Evolutionary conservation across 92 coral and sea anemone genomes (phyloP).

Genomic region (Chrysogorgia sp.): DNA sequence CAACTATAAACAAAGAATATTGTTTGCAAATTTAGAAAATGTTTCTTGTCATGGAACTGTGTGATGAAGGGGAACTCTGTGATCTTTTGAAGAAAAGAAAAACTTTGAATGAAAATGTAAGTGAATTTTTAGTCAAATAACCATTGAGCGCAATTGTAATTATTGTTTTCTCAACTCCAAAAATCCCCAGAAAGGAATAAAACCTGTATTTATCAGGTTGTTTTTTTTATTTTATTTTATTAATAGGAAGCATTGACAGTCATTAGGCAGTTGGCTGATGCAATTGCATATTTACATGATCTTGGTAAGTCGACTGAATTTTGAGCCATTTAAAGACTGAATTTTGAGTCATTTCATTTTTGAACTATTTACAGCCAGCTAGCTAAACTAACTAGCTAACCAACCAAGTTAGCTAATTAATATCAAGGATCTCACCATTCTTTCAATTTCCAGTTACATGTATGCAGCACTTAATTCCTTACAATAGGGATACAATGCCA

Average conservation of each 20-base stretch:
- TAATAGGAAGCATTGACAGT: constrained; percentile 92
- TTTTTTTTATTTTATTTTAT: background rate
- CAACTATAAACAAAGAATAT: no score
- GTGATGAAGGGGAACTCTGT: constrained; percentile 94
- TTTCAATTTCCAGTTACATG: no score
- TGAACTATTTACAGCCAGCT: no score
- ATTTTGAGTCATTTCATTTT: no score
- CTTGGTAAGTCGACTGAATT: no score
- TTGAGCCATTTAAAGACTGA: no score
- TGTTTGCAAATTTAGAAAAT: constrained; percentile 67
- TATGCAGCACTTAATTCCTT: no score
- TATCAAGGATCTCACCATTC: no score
- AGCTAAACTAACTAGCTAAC: no score
- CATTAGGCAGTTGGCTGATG: constrained; percentile 92
- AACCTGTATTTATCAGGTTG: background rate
- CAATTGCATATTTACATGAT: constrained; percentile 95
- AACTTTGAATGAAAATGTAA: constrained; percentile 80
- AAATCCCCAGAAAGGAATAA: background rate
- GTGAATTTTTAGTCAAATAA: constrained; percentile 12
- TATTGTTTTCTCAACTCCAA: background rate
- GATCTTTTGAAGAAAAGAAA: constrained; percentile 77
- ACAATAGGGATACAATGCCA: background rate
- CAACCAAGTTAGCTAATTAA: no score
- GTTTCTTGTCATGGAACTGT: constrained; percentile 96
- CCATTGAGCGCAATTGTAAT: background rate